phyloP scores from a whole-genome alignment of 2,113 vertebrate species.

The Aegithalos caudatus region DNA sequence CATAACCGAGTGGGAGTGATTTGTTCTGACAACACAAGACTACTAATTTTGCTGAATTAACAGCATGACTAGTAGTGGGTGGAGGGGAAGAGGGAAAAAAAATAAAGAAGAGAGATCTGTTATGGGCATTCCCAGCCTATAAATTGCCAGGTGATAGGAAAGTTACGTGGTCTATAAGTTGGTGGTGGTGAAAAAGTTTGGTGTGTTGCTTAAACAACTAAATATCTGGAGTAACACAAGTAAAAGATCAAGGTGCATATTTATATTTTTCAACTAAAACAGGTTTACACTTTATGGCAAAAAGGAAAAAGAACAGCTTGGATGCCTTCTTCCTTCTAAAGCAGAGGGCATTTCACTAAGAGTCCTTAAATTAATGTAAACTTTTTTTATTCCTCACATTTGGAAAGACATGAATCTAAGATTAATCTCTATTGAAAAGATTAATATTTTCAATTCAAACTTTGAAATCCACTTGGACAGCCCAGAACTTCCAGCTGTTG shows the following conservation, averaged over 20 bases:
- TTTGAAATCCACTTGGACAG: conserved; percentile 36
- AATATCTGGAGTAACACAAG: background rate
- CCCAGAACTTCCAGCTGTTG: conserved; percentile 43
- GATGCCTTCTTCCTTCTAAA: background rate
- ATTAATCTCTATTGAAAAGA: conserved; percentile 46
- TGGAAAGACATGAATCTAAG: background rate
- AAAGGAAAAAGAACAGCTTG: background rate
- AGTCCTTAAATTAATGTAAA: background rate
- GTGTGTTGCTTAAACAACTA: background rate
- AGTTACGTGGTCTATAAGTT: background rate
- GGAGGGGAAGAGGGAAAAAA: background rate
- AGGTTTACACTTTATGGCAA: background rate
- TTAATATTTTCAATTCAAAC: conserved; percentile 62
- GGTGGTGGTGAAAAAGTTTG: background rate
- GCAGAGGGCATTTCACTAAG: background rate
- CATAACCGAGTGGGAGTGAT: conserved; percentile 46
- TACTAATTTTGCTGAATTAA: conserved; percentile 66
- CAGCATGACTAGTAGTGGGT: background rate
- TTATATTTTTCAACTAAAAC: background rate
- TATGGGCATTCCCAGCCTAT: background rate
- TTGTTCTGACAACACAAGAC: conserved; percentile 55
- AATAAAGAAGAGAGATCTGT: background rate
- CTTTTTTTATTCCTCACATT: background rate
- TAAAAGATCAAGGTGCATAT: background rate
- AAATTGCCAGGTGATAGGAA: background rate